Evolutionary conservation across 2,888 invertebrate species (phyloP).

Genomic region (Eudemis profundana): DNA sequence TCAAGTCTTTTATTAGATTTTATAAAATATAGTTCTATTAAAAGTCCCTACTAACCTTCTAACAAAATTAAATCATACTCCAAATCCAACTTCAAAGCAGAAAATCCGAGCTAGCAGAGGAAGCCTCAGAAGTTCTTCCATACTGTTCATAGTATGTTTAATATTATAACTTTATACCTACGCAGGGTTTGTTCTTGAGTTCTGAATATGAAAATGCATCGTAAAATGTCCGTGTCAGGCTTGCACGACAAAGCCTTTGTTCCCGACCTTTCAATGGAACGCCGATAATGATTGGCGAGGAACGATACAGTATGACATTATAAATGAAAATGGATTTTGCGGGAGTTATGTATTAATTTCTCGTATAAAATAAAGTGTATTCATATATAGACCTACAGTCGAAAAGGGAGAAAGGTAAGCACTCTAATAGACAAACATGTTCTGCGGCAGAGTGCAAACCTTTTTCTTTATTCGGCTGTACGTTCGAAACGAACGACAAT

Average conservation of each 20-base stretch:
- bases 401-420: too few relatives aligned
- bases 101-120: neutral
- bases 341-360: too few relatives aligned
- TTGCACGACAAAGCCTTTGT: conserved; percentile 1
- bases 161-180: neutral
- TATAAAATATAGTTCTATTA: too few relatives aligned
- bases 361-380: too few relatives aligned
- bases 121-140: neutral
- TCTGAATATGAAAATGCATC: conserved; percentile 3
- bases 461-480: too few relatives aligned
- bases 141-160: neutral
- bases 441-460: too few relatives aligned
- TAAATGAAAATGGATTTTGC: neutral
- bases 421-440: too few relatives aligned
- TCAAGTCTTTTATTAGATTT: too few relatives aligned
- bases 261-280: conserved; percentile 3
- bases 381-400: too few relatives aligned
- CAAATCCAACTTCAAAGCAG: too few relatives aligned
- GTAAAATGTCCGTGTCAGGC: neutral
- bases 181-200: neutral
- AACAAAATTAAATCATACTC: neutral
- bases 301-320: neutral
- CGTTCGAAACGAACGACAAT: too few relatives aligned
- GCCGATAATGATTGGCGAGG: conserved; percentile 1
- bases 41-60: neutral